Base-by-base conservation (phyloP, 2,797 vertebrate genomes). In the Girardinus metallicus region DNA sequence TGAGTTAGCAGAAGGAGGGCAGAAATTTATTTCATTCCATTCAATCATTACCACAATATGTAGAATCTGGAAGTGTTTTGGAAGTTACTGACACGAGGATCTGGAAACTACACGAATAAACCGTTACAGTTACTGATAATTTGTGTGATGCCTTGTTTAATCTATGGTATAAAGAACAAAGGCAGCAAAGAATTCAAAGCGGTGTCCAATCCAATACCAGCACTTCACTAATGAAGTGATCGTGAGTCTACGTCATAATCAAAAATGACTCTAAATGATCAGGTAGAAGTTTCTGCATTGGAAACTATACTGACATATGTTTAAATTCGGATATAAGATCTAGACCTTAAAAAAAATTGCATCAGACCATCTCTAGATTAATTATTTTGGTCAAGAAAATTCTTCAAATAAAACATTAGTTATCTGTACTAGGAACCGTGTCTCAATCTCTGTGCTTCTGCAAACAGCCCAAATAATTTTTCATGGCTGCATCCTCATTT, bases 341-440 rank as follows among this genome's bases (percentile, higher is more conserved):
- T 29, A 21, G 11, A 44, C 12, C 12, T 26, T 13, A n/a, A 44
- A 70, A 70, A 13, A 71, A 44, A 6, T 15, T 16, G 12, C 12
- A 71, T 44, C 11, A 18, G 68, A 29, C 11, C 23, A 68, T 43
- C 21, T 68, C 9, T 41, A 43, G n/a, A 70, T 26, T 5, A 23
- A 70, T 43, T 13, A 86, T 89, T 78, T 83, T 74, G 84, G 86
- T 81, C 36, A 73, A 78, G 76, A 83, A 77, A 78, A 84, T 41
- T 5, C 89, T 93, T 92, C 85, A 92, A 93, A 89, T 89, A 77
- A 71, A 86, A 87, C 76, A 70, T 78, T n/a, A n/a, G 44, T 85
- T 44, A 41, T 83, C 81, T 85, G 79, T 88, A 80, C 83, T 66
- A 34, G 44, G 83, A 79, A 84, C 79, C 7, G 29, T 34, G n/a